Evolutionary conservation across 2,888 invertebrate genomes (phyloP), one percentile per base, ranked within the genome.

Genomic region (Caenorhabditis zanzibari): DNA sequence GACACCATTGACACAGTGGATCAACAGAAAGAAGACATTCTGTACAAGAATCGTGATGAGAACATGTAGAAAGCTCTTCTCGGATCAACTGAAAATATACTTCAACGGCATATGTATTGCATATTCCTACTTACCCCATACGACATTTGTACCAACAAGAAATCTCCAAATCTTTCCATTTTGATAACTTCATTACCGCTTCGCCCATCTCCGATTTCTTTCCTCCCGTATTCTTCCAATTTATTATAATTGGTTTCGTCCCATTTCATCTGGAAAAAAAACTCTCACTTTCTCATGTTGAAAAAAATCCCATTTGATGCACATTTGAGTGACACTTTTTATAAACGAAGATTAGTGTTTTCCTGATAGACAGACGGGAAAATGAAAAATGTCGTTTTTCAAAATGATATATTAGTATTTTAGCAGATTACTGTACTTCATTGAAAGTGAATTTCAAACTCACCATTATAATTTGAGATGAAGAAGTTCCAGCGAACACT

Each of bases 1-100:
- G 91, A 86, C 93, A 93, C 93, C 93, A 93, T 5, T 93, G 93
- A 89, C 93, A 93, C 84, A 93, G 92, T 0, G 93, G 93, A 84
- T 93, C 93, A 4, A 90, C 90, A 47, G 92, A 90, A 24, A 89
- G 85, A 24, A 93, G 88, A 85, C 93, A 93, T 26, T 88, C 85
- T 32, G 89, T 88, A 84, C 93, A 93, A 9, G 89, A 89, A 0
- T 85, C 79, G 74, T 92, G 88, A 58, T 89, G 88, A 5, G 88
- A 87, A 87, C 93, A 93, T 26, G 90, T 89, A 49, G 92, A 90
- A 22, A 93, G 84, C 52, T 90, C 87, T 49, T 93, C 86, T 6
- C 38, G 38, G 38, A 38, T 38, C 10, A 38, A 12, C 38, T 38
- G 38, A 12, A 38, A 38, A 38, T 38, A 32, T 4, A 32, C 32